Base-by-base conservation (phyloP, 2,797 vertebrate genomes). In the Sciurus carolinensis region DNA sequence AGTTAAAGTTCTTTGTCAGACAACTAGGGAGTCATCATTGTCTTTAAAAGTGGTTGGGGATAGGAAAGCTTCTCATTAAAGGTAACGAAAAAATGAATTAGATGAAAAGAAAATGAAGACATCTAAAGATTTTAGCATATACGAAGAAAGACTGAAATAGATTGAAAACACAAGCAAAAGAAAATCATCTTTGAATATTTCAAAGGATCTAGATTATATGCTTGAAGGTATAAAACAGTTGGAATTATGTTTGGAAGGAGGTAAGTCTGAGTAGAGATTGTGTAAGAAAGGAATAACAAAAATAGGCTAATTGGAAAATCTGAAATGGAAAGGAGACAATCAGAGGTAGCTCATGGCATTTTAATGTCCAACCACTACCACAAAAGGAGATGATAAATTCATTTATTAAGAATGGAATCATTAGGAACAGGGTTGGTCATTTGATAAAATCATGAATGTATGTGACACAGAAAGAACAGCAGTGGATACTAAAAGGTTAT, bases 81-180 rank as follows among this genome's bases (percentile, higher is more conserved):
- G 15, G 1, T 8, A 54, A 36, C 18, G 26, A 64, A 50, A 30
- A 85, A 81, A 71, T 30, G 12, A 87, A 39, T 57, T 15, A 69
- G 36, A n/a, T 81, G 15, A 85, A 59, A n/a, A 69, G 36, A 71
- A 91, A 93, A 93, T 72, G 42, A 88, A 90, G 24, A 69, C 18
- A 57, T 36, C 15, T 17, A 57, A 50, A 44, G 26, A 54, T n/a
- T 91, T 80, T 76, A 54, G 30, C 18, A 69, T 13, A 77, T 52
- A 79, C 62, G 57, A 75, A 77, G 24, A 64, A 18, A 95, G 64
- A 79, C 17, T 59, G 36, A 30, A 77, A 5, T 82, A 11, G 85
- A 64, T 10, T 76, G 42, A 71, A 79, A 87, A 42, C 33, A 26
- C 24, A 85, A 87, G 50, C 14, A 28, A 76, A 39, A 79, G 36